These are phyloP conservation scores for Apodemia hepburni DNA, from an alignment of 2,888 invertebrate species.

Conservation along the genomic window DNA sequence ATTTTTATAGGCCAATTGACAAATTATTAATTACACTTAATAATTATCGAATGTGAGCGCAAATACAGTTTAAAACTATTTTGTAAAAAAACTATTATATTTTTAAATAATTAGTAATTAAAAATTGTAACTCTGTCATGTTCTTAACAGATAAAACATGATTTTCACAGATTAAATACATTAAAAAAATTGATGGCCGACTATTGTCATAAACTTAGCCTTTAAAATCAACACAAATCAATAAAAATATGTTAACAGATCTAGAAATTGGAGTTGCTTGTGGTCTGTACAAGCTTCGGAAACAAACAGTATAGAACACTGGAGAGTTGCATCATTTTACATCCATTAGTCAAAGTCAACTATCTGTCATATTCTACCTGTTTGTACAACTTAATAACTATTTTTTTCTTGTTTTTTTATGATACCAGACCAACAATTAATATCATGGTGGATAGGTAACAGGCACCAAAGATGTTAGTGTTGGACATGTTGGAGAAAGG, in stretches of 20 bases:
- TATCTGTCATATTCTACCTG: background rate
- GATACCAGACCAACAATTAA: too few species aligned
- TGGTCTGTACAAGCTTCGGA: background rate
- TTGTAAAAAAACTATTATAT: background rate
- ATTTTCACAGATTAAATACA: conserved; percentile 25
- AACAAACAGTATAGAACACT: background rate
- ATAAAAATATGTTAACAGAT: conserved; percentile 33
- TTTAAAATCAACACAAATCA: conserved; percentile 42
- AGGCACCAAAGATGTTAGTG: too few species aligned
- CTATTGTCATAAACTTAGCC: conserved; percentile 65
- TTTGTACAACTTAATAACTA: background rate
- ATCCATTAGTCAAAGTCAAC: background rate
- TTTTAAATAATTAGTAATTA: background rate
- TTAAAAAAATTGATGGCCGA: conserved; percentile 22
- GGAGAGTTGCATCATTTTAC: background rate
- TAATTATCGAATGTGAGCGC: background rate
- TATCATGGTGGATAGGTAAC: too few species aligned
- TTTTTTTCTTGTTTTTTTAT: too few species aligned
- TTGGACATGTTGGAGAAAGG: too few species aligned
- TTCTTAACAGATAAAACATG: background rate
- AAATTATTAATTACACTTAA: background rate
- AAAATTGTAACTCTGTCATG: background rate
- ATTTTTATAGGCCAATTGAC: conserved; percentile 10
- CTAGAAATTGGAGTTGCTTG: background rate
- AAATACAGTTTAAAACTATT: background rate